A percentile compares a stretch with the other conserved stretches of the same genome.
Evolutionary conservation across 2,113 vertebrate genomes (phyloP).

Genomic region (Raja brachyura): DNA sequence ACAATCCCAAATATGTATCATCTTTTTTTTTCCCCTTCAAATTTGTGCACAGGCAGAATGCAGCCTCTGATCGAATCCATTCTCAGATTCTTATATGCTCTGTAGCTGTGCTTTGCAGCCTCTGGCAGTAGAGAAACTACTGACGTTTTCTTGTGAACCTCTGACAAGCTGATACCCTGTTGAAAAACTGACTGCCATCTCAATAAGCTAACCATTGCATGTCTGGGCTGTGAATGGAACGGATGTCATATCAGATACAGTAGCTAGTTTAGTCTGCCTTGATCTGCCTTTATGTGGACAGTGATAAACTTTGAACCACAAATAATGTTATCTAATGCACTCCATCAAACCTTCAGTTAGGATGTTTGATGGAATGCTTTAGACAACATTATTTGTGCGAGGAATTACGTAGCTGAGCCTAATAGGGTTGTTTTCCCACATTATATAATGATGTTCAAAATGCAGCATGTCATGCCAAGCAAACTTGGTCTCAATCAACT

Average conservation of each 20-base stretch:
- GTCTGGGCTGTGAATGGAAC: not conserved
- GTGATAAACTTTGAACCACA: no score
- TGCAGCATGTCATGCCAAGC: no score
- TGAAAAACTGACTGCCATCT: not conserved
- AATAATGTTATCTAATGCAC: no score
- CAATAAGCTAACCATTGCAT: not conserved
- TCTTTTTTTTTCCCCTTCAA: not conserved
- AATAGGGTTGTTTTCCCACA: not conserved
- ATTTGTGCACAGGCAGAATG: not conserved
- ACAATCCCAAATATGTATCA: not conserved
- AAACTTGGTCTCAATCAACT: not conserved
- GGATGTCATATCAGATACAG: not conserved
- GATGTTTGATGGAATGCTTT: no score
- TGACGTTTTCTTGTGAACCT: not conserved
- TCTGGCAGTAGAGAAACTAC: not conserved
- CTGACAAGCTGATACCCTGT: not conserved
- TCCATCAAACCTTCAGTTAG: no score
- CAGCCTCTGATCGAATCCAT: not conserved
- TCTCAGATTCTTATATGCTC: not conserved
- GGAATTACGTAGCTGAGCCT: no score
- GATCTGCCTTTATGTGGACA: not conserved
- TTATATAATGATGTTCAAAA: not conserved
- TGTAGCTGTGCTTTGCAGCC: not conserved
- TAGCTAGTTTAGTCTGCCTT: not conserved
- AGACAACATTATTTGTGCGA: no score